Percentiles rank a stretch among this genome's conserved stretches.
Conservation (phyloP, 2,113 vertebrate genomes). For the Syngnathus scovelli region DNA sequence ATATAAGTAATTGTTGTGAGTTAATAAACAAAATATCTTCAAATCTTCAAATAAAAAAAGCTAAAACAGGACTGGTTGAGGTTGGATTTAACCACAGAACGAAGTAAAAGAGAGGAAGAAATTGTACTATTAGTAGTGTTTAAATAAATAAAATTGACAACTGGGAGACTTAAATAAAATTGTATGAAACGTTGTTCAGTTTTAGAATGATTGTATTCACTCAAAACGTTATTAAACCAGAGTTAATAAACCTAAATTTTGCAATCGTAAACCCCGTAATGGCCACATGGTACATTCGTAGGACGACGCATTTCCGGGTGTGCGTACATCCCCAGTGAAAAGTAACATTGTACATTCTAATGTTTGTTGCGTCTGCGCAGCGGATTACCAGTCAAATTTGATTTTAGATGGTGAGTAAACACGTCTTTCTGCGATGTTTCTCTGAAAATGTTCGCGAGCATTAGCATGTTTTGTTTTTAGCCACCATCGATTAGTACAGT, state of each 20-base stretch:
- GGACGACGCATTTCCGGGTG: conserved; percentile 16
- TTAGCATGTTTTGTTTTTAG: neutral
- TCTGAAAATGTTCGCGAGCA: neutral
- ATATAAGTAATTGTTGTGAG: neutral
- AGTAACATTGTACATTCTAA: conserved; percentile 21
- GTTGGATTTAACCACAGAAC: conserved; percentile 8
- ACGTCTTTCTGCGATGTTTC: neutral
- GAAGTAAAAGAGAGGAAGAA: neutral
- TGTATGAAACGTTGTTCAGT: too few species aligned
- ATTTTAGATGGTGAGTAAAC: conserved; percentile 18
- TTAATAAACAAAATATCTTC: neutral
- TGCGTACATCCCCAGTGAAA: conserved; percentile 30
- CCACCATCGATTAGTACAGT: neutral
- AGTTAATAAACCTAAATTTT: neutral
- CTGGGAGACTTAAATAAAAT: too few species aligned
- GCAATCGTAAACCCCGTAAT: neutral
- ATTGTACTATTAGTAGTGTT: neutral
- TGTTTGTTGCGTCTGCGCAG: too few species aligned
- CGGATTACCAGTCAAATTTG: neutral
- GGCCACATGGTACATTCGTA: conserved; percentile 25
- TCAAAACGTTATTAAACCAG: neutral
- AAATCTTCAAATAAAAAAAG: neutral
- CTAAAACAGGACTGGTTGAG: neutral
- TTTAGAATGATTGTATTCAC: neutral
- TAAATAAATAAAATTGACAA: too few species aligned